A percentile compares a stretch with the other conserved stretches of the same genome.
These are phyloP conservation scores for Synanceia verrucosa DNA, from an alignment of 2,797 vertebrate species.

Conservation along the genomic window DNA sequence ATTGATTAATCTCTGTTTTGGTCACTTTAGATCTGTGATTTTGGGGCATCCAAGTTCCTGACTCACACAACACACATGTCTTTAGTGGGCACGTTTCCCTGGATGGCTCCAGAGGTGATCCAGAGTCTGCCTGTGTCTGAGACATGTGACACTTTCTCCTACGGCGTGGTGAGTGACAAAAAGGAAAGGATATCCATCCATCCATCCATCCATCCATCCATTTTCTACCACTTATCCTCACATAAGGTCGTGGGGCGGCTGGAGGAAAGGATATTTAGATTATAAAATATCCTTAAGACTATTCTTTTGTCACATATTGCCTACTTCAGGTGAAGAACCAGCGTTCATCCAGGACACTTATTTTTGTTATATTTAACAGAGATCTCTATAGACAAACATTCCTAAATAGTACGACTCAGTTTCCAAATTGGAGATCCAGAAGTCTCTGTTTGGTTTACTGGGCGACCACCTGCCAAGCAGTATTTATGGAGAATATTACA, in stretches of 20 bases:
- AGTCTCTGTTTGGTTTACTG: background rate
- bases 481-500: background rate
- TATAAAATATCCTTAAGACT: background rate
- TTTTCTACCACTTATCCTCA: too few relatives aligned
- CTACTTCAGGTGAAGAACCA: background rate
- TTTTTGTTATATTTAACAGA: background rate
- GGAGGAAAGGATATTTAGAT: too few relatives aligned
- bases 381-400: background rate
- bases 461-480: background rate
- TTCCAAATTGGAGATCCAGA: background rate
- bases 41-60: slow-evolving; percentile 96
- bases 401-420: background rate
- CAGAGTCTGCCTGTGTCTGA: slow-evolving; percentile 97
- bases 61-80: slow-evolving; percentile 99
- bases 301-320: background rate
- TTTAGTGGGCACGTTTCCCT: slow-evolving; percentile 97
- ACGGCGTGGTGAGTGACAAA: slow-evolving; percentile 91
- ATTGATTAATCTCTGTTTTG: background rate
- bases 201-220: too few relatives aligned
- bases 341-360: background rate
- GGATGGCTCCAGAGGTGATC: slow-evolving; percentile 99
- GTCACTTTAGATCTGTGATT: slow-evolving; percentile 94
- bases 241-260: too few relatives aligned
- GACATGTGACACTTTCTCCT: slow-evolving; percentile 97
- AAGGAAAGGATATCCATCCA: too few relatives aligned